A percentile compares a stretch with the other conserved stretches of the same genome.
Evolutionary conservation across 2,113 vertebrate species (phyloP).

Genomic region (Mus pahari): DNA sequence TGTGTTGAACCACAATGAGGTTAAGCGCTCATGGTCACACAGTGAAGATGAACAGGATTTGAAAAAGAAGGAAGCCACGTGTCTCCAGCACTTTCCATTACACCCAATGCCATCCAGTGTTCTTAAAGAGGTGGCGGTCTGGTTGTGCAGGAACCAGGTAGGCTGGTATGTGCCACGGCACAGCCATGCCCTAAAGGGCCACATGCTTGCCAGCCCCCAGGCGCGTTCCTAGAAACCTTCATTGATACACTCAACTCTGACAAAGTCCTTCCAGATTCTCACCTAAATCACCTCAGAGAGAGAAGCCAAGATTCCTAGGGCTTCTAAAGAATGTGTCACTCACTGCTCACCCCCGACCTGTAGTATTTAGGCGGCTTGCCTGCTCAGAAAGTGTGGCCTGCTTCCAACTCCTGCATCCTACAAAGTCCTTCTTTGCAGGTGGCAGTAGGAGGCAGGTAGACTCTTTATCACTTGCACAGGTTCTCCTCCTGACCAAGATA

Average conservation of each 20-base stretch:
- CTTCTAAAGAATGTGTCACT: not conserved
- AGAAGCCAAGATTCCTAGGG: not conserved
- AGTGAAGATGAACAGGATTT: not conserved
- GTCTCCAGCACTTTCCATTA: not conserved
- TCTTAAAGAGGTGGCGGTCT: not conserved
- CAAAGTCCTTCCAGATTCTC: slow-evolving; percentile 43
- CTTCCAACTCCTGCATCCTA: not conserved
- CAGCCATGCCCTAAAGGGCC: not conserved
- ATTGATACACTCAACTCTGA: not conserved
- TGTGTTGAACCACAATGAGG: not conserved
- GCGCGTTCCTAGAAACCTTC: not conserved
- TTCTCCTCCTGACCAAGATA: not conserved
- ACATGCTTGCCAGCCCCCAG: not conserved
- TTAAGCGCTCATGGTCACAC: not conserved
- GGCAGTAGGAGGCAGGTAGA: not conserved
- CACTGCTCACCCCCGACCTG: not conserved
- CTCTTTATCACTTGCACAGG: not conserved
- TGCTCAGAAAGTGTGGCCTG: not conserved
- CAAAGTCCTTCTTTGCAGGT: not conserved
- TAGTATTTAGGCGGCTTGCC: not conserved
- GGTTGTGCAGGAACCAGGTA: not conserved
- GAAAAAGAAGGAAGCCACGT: not conserved
- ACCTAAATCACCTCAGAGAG: not conserved
- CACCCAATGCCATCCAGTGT: no score
- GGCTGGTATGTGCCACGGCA: not conserved